Evolutionary conservation across 2,113 vertebrate genomes (phyloP).

Genomic region (Arothron firmamentum): DNA sequence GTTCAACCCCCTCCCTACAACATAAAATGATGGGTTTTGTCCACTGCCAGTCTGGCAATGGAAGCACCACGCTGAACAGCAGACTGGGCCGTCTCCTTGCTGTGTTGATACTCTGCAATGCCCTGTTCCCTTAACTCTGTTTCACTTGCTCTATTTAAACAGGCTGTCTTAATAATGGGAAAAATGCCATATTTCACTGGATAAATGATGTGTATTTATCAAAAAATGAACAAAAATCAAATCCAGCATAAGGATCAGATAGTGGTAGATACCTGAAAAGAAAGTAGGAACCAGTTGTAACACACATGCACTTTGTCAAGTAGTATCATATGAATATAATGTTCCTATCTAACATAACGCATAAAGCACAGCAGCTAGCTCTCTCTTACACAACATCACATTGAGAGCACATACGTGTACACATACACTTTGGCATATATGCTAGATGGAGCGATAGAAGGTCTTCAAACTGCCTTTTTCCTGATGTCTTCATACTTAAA

Average conservation of each 20-base stretch:
- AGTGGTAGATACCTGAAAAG: too few relatives aligned
- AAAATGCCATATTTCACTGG: too few relatives aligned
- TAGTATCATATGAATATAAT: too few relatives aligned
- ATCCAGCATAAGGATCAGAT: too few relatives aligned
- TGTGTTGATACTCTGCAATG: slow-evolving; percentile 42
- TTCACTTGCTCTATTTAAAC: too few relatives aligned
- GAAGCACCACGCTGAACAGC: slow-evolving; percentile 51
- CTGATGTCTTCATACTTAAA: slow-evolving; percentile 58
- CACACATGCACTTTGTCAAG: too few relatives aligned
- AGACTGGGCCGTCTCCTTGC: slow-evolving; percentile 40
- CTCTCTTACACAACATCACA: slow-evolving; percentile 47
- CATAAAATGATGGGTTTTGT: slow-evolving; percentile 33
- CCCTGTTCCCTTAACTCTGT: too few relatives aligned
- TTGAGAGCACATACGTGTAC: slow-evolving; percentile 62
- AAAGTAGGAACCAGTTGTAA: too few relatives aligned
- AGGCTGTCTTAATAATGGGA: too few relatives aligned
- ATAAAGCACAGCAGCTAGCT: slow-evolving; percentile 54
- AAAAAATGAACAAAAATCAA: too few relatives aligned
- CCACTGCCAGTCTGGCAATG: slow-evolving; percentile 31
- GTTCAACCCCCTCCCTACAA: slow-evolving; percentile 15
- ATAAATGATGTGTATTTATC: too few relatives aligned
- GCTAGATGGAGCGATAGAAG: slow-evolving; percentile 58
- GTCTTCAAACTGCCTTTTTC: slow-evolving; percentile 54
- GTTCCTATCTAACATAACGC: slow-evolving; percentile 3
- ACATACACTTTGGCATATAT: slow-evolving; percentile 23